Percentiles rank a stretch among this genome's conserved stretches.
Evolutionary conservation across 2,888 invertebrate species (phyloP).

Genomic region (Limnephilus lunatus): DNA sequence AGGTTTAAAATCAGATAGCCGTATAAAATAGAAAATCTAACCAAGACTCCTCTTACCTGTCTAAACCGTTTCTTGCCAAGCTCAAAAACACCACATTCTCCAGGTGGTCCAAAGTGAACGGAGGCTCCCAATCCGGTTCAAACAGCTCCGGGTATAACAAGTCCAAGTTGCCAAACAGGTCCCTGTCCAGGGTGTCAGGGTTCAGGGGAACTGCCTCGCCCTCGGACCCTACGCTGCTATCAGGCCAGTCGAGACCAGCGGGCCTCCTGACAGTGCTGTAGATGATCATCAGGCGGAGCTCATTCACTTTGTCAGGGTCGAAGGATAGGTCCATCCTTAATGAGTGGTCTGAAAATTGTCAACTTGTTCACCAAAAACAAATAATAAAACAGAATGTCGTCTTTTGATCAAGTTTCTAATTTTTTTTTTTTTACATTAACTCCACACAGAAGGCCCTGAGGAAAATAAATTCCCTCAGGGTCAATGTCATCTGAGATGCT

Average conservation of each 20-base stretch:
- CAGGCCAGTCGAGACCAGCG: background rate
- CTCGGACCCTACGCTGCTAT: background rate
- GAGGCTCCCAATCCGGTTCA: background rate
- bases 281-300: constrained; percentile 67
- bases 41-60: constrained; percentile 66
- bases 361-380: background rate
- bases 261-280: background rate
- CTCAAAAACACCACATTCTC: constrained; percentile 70
- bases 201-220: background rate
- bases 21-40: too few relatives aligned
- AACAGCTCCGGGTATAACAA: constrained; percentile 14
- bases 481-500: too few relatives aligned
- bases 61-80: constrained; percentile 71
- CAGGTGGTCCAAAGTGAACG: constrained; percentile 6
- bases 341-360: constrained; percentile 65
- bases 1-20: too few relatives aligned
- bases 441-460: too few relatives aligned
- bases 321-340: constrained; percentile 69
- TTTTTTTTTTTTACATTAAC: too few relatives aligned
- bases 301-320: constrained; percentile 66
- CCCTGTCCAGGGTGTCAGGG: background rate
- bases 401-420: too few relatives aligned
- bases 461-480: too few relatives aligned
- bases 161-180: background rate
- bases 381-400: background rate